A percentile compares a stretch with the other conserved stretches of the same genome.
Evolutionary conservation across 2,113 vertebrate species (phyloP).

Genomic region (Datnioides undecimradiatus): DNA sequence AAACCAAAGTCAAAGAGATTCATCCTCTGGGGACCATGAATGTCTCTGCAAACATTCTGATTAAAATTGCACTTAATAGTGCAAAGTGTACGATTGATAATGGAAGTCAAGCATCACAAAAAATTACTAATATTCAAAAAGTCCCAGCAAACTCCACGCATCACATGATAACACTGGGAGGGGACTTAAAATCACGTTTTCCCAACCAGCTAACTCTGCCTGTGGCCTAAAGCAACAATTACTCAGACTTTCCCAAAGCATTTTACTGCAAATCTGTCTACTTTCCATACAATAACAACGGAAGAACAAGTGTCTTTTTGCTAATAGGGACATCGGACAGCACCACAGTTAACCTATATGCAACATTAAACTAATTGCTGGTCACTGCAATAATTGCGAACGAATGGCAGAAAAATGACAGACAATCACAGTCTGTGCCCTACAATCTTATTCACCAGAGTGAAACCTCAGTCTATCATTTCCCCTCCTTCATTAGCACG

Average conservation of each 20-base stretch:
- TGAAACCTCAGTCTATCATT: conserved; percentile 61
- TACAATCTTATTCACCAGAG: conserved; percentile 53
- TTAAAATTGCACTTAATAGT: too few species aligned
- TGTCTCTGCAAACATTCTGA: background rate
- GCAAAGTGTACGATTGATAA: too few species aligned
- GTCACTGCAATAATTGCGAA: conserved; percentile 34
- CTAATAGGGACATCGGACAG: conserved; percentile 27
- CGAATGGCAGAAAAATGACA: conserved; percentile 55
- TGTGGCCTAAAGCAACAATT: conserved; percentile 35
- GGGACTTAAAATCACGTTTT: conserved; percentile 2
- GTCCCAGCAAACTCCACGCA: conserved; percentile 13
- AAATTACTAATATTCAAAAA: background rate
- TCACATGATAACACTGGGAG: conserved; percentile 2
- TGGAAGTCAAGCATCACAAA: conserved; percentile 1
- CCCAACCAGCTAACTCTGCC: conserved; percentile 21
- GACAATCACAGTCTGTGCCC: conserved; percentile 51
- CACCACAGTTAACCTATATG: conserved; percentile 49
- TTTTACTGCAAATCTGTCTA: conserved; percentile 21
- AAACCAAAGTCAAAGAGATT: too few species aligned
- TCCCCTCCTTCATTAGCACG: conserved; percentile 63
- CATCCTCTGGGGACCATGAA: background rate
- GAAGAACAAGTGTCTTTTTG: conserved; percentile 24
- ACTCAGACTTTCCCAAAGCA: conserved; percentile 32
- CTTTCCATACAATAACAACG: conserved; percentile 24
- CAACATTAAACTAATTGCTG: conserved; percentile 56